Base-by-base conservation (phyloP, 2,113 vertebrate species). In the Zosterops lateralis region DNA sequence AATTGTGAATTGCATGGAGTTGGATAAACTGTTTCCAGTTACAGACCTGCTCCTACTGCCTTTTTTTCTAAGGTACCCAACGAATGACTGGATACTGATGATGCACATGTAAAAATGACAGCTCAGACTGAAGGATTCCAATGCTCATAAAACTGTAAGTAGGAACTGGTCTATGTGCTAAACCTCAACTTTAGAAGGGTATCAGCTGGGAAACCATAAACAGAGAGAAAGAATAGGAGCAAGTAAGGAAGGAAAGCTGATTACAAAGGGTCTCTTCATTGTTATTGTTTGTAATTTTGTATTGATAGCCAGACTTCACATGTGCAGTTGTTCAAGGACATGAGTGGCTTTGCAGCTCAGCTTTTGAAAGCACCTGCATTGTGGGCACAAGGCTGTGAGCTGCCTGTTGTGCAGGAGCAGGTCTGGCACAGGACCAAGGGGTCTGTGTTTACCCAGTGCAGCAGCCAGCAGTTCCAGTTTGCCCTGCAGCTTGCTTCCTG, bases 401-500 rank as follows among this genome's bases (percentile, higher is more conserved):
- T 51, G 53, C 45, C 34, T 31, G 28, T 50, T 11, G 24, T 8
- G 31, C 1, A 1, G 0, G 1, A 90, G n/a, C 40, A 38, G 17
- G 29, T 42, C 44, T 93, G 92, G 85, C 7, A 1, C 51, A 45
- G 48, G 38, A 73, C 25, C 25, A 10, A 19, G 22, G 58, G 18
- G 2, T 42, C n/a, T 68, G 65, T 19, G 7, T 17, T 36, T 44
- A 31, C 57, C 40, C 51, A 6, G 29, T 28, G 48, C 58, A 40
- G 54, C 57, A 79, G 86, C 53, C 54, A 44, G 76, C 45, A 38
- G 38, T 13, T 58, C 71, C 51, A 71, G 47, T 26, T 60, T 93
- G 88, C 80, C 66, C 79, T 58, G 61, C 53, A 75, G 93, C 84
- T 74, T 9, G 24, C 53, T 92, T 91, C 87, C 78, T 80, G 47